Base-by-base conservation (phyloP, 2,797 vertebrate genomes). In the Sitta carolinensis region DNA sequence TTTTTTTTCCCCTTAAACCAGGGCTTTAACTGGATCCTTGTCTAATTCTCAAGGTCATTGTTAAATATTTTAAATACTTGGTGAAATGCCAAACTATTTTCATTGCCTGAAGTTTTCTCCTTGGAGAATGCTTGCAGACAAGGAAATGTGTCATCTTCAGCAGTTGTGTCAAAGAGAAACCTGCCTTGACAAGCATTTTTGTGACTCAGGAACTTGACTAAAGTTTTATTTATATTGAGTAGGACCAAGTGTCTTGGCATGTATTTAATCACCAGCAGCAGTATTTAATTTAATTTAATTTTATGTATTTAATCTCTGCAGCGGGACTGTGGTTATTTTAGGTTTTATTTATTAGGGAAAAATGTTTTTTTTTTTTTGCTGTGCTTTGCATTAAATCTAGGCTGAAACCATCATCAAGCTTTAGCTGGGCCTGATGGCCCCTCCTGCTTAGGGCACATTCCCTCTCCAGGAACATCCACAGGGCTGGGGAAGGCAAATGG, bases 61-160 rank as follows among this genome's bases (percentile, higher is more conserved):
- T 87, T 87, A 95, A 95, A 93, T 97, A 66, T 85, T 95, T 94
- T 57, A 89, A 92, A 96, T 96, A 94, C 70, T 96, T 97, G 95
- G 93, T 94, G 17, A 62, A 32, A 43, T 64, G 94, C 96, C 91
- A 95, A 84, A 72, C 36, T 90, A 17, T 94, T 97, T 95, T 85
- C 87, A 72, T 62, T 89, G 94, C 88, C 43, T 90, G 88, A n/a
- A 57, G 89, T 94, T 89, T 91, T 85, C 47, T 74, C 88, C 72
- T 78, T 42, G 48, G 85, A 94, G 93, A 78, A n/a, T 83, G 55
- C 14, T 27, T 89, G 78, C 76, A 94, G 72, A 87, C 81, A 81
- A 86, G 77, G 86, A 90, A 94, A 79, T 63, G 84, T 45, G 63
- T 45, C 86, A 68, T 94, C 95, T 93, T 85, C 82, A 57, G 40